A percentile compares a stretch with the other conserved stretches of the same genome.
Evolutionary conservation across 92 coral and sea anemone species (phyloP).

Genomic region (Epizoanthus ramosus): DNA sequence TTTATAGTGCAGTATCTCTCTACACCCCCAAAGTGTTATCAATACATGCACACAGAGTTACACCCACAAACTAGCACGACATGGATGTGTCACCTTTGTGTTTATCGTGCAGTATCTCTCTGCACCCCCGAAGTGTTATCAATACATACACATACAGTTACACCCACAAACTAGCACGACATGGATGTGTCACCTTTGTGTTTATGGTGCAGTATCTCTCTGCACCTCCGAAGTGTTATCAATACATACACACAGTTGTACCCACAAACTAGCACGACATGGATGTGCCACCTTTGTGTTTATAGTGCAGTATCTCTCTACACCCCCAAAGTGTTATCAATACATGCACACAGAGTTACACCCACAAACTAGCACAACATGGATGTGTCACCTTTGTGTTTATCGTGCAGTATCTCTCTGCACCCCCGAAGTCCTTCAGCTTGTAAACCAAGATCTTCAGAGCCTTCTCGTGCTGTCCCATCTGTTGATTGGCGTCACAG

Average conservation of each 20-base stretch:
- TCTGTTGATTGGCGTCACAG: conserved; percentile 47
- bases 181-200: too few species aligned
- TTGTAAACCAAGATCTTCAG: conserved; percentile 88
- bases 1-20: too few species aligned
- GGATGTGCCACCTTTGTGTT: conserved; percentile 77
- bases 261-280: not conserved
- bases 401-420: conserved; percentile 87
- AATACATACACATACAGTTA: too few species aligned
- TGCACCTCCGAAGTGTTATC: too few species aligned
- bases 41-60: too few species aligned
- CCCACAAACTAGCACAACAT: not conserved
- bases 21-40: too few species aligned
- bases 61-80: too few species aligned
- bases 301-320: conserved; percentile 86
- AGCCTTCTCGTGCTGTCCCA: conserved; percentile 97
- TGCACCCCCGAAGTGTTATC: too few species aligned
- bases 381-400: conserved; percentile 77
- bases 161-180: too few species aligned
- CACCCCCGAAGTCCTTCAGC: conserved; percentile 83
- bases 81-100: too few species aligned
- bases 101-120: too few species aligned
- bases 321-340: conserved; percentile 67
- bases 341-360: not conserved
- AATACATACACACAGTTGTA: not conserved
- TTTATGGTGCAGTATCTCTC: too few species aligned